A percentile compares a stretch with the other conserved stretches of the same genome.
These are phyloP conservation scores for Garrulus glandarius DNA, from an alignment of 2,797 vertebrate genomes.

Conservation along the genomic window DNA sequence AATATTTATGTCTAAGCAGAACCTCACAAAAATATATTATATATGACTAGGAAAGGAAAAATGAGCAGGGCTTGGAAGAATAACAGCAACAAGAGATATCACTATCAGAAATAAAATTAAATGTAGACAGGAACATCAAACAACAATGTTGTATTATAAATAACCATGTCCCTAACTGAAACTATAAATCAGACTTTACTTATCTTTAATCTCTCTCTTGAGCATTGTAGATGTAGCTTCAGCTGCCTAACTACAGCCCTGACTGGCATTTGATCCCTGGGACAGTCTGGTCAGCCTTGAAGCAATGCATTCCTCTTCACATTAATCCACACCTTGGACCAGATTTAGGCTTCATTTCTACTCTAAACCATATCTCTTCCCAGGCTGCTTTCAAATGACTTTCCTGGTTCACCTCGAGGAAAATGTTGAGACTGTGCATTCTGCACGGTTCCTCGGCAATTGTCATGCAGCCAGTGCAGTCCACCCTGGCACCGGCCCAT, in stretches of 20 bases:
- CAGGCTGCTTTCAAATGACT: neutral
- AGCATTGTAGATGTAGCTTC: conserved; percentile 7
- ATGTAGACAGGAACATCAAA: conserved; percentile 53
- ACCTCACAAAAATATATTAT: neutral
- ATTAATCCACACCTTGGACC: neutral
- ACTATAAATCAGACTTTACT: conserved; percentile 49
- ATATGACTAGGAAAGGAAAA: conserved; percentile 32
- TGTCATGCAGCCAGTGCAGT: neutral
- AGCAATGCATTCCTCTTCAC: neutral
- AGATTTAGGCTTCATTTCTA: conserved; percentile 5
- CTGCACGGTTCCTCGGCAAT: accelerated
- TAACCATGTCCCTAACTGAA: conserved; percentile 38
- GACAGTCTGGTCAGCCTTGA: neutral
- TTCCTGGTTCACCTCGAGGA: neutral
- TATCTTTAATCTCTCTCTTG: conserved; percentile 53
- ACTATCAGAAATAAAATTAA: conserved; percentile 62
- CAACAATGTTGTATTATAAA: conserved; percentile 50
- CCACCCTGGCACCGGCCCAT: neutral
- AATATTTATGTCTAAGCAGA: conserved; percentile 1
- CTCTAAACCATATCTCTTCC: neutral
- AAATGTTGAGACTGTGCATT: neutral
- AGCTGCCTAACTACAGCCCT: neutral
- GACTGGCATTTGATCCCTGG: conserved; percentile 32
- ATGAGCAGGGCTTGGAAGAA: conserved; percentile 12
- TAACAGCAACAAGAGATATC: conserved; percentile 56